Evolutionary conservation across 2,888 invertebrate species (phyloP), one percentile per base, ranked within the genome.

Genomic region (Trichopoda pennipes): DNA sequence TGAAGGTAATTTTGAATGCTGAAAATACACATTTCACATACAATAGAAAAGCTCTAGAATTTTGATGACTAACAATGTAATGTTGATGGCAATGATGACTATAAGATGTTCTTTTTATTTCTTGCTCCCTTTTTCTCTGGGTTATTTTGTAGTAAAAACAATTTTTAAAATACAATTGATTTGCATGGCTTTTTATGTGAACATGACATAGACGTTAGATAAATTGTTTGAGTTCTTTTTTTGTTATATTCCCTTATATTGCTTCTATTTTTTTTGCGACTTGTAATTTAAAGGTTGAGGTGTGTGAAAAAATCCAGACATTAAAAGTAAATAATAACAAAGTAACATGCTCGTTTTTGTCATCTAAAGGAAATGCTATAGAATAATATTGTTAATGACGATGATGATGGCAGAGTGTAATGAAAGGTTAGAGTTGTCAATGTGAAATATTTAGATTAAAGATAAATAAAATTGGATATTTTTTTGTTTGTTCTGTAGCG

Each of bases 301-400:
- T 69, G 61, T 55, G 76, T 74, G 74, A 81, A 81, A 81, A 81
- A 75, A 64, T 70, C 47, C 81, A 81, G 81, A 81, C 81, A 70
- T 78, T 70, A 66, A 78, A 75, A 74, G 74, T 56, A 81, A 81
- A 81, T 78, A 81, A 75, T 78, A 81, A 74, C 32, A 75, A 75
- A 75, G 64, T 66, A 60, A 66, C 64, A 47, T 64, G 55, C 51
- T 47, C 12, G 14, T 21, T 49, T 49, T 38, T 51, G 58, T 60
- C 60, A 66, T 32, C n/a, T n/a, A 61, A 28, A 47, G 42, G n/a
- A 12, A 58, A 28, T 10, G 23, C n/a, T 21, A 53, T 8, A 51
- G 23, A 14, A 1, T n/a, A 60, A 32, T 58, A 49, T 42, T 35
- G 32, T 28, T 51, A 69, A 56, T 38, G 32, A 28, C 28, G 7